These are phyloP conservation scores for Chascanopsetta lugubris DNA, from an alignment of 2,113 vertebrate species.

Conservation along the genomic window DNA sequence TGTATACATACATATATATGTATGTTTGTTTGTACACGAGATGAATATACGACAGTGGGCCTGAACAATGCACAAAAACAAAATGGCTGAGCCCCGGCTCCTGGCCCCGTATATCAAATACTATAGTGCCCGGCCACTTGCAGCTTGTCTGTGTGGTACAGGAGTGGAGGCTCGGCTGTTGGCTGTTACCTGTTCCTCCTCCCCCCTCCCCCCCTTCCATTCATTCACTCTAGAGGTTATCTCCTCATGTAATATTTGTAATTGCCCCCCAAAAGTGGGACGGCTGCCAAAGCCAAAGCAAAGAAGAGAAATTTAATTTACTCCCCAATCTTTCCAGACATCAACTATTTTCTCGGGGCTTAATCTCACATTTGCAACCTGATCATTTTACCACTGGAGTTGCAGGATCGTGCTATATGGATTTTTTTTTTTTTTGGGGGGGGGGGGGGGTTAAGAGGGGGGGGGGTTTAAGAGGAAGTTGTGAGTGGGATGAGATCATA, in stretches of 20 bases:
- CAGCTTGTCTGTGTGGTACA: not conserved
- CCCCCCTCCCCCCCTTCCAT: constrained; percentile 13
- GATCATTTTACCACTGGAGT: constrained; percentile 1
- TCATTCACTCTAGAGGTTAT: constrained; percentile 38
- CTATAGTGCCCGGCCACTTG: not conserved
- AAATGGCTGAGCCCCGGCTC: constrained; percentile 46
- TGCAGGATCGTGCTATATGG: not conserved
- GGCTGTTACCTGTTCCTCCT: constrained; percentile 20
- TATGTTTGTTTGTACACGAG: not conserved
- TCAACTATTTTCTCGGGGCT: constrained; percentile 13
- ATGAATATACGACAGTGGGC: constrained; percentile 9
- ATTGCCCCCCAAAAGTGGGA: constrained; percentile 23
- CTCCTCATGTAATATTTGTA: constrained; percentile 38
- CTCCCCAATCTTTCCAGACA: not conserved
- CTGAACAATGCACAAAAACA: constrained; percentile 33
- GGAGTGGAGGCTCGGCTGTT: not conserved
- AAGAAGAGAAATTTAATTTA: constrained; percentile 29
- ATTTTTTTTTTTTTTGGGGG: constrained; percentile 12
- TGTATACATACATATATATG: no score
- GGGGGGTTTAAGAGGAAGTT: no score
- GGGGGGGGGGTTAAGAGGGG: no score
- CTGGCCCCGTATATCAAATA: not conserved
- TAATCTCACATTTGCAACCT: constrained; percentile 2
- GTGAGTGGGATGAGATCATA: not conserved
- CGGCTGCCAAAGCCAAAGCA: constrained; percentile 10